Evolutionary conservation across 2,113 vertebrate species (phyloP), one percentile per base, ranked within the genome.

Genomic region (Brienomyrus brachyistius): DNA sequence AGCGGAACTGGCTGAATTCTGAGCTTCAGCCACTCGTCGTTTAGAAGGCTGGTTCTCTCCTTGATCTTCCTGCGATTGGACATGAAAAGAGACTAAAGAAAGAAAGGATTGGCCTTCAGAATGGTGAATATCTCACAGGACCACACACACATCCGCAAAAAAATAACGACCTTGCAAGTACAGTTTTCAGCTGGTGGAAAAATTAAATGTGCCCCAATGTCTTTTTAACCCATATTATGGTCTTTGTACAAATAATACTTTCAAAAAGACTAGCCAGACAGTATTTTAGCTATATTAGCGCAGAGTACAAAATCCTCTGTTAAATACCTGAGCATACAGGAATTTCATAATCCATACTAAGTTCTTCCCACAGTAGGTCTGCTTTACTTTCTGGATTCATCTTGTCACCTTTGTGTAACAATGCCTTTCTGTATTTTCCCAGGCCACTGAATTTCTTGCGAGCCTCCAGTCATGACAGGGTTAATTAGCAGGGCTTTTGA

Each of bases 1-100:
- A 97, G 94, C 47, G 97, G 97, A 80, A 99, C 96, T 0, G 98
- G 95, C 90, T 99, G 98, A 40, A 99, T 96, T 27, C 97, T 95
- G 80, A 98, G 97, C 87, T 96, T 97, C 94, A 97, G 97, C 98
- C 98, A 99, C 50, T 98, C 97, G 89, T 97, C 96, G 43, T 98
- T 99, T 90, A 99, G 95, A 50, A 98, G 91, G 1, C 97, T 95
- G 4, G 97, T 97, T 92, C 97, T 97, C 88, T 96, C 95, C 74
- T 99, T 97, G 90, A 99, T 98, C 92, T 99, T 99, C 0, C 95
- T 95, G 91, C 97, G 96, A 94, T 99, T 99, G 89, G 97, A 96
- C 93, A 97, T 96, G 92, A 98, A 99, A 19, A 98, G 92, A 90
- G 96, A 95, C 98, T 99, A 92, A 3, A 52, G 59, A 19, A 1